These are phyloP conservation scores for Phrynocephalus forsythii DNA, from an alignment of 2,797 vertebrate species.

Conservation along the genomic window DNA sequence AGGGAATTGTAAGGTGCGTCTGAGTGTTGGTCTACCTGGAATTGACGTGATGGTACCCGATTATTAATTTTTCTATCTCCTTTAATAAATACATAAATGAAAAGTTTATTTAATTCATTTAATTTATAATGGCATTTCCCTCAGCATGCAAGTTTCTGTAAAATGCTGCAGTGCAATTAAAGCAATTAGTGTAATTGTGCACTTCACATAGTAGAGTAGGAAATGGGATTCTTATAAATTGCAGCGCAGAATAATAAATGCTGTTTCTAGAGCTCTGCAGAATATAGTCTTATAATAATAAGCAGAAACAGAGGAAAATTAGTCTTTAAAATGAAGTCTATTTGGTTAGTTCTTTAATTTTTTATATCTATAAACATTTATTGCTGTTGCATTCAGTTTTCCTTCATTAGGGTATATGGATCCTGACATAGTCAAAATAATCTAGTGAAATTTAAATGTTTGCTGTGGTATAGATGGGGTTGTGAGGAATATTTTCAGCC, in stretches of 20 bases:
- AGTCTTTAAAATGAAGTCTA: not conserved
- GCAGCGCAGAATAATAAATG: not conserved
- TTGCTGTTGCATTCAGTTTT: not conserved
- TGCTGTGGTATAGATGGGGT: not conserved
- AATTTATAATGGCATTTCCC: slow-evolving; percentile 7
- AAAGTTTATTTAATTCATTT: not conserved
- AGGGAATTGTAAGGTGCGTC: too few relatives aligned
- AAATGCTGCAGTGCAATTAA: slow-evolving; percentile 41
- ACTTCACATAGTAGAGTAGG: slow-evolving; percentile 15
- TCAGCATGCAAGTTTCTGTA: slow-evolving; percentile 11
- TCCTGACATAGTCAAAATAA: not conserved
- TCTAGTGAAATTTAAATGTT: not conserved
- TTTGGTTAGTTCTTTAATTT: slow-evolving; percentile 8
- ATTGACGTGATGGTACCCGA: too few relatives aligned
- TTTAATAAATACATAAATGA: slow-evolving; percentile 30
- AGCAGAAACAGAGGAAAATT: slow-evolving; percentile 15
- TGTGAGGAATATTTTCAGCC: not conserved
- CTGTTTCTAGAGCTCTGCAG: slow-evolving; percentile 19
- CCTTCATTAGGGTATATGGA: not conserved
- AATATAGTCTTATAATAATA: slow-evolving; percentile 22
- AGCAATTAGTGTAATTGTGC: slow-evolving; percentile 31
- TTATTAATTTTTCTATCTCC: not conserved
- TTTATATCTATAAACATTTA: not conserved
- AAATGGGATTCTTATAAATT: slow-evolving; percentile 7
- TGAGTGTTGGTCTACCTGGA: too few relatives aligned